Percentiles rank a stretch among this genome's conserved stretches.
These are phyloP conservation scores for Phaonia tiefii DNA, from an alignment of 2,888 invertebrate species.

Conservation along the genomic window DNA sequence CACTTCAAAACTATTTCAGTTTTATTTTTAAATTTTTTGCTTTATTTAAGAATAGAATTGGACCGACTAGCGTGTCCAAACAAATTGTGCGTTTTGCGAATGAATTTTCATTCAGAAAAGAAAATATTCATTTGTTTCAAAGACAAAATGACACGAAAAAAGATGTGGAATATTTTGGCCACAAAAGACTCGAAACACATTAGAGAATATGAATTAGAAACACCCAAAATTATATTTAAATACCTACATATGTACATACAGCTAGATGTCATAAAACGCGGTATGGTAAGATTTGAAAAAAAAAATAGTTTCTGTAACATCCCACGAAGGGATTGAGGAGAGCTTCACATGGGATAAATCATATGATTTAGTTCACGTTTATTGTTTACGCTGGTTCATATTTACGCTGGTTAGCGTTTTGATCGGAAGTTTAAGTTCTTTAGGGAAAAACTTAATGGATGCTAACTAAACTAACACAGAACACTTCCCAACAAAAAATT, in stretches of 20 bases:
- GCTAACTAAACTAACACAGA: too few relatives aligned
- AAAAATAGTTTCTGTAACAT: too few relatives aligned
- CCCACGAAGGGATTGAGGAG: too few relatives aligned
- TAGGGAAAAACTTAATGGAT: too few relatives aligned
- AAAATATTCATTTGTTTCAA: background rate
- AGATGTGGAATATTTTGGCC: background rate
- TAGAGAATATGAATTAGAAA: slow-evolving; percentile 51
- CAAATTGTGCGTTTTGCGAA: slow-evolving; percentile 68
- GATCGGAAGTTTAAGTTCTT: too few relatives aligned
- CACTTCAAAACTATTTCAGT: slow-evolving; percentile 33
- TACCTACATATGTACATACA: background rate
- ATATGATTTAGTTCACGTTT: too few relatives aligned
- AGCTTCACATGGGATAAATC: too few relatives aligned
- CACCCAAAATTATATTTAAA: slow-evolving; percentile 39
- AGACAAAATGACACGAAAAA: background rate
- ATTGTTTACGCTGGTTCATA: too few relatives aligned
- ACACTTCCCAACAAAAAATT: too few relatives aligned
- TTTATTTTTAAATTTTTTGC: slow-evolving; percentile 21
- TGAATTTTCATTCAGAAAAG: slow-evolving; percentile 56
- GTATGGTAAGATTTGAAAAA: background rate
- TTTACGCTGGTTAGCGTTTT: too few relatives aligned
- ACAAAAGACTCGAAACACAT: too few relatives aligned
- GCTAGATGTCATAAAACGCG: background rate
- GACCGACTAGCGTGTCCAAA: slow-evolving; percentile 69
- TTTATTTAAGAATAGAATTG: slow-evolving; percentile 63